Evolutionary conservation across 2,113 vertebrate genomes (phyloP).

Genomic region (Amblyopsis rosae): DNA sequence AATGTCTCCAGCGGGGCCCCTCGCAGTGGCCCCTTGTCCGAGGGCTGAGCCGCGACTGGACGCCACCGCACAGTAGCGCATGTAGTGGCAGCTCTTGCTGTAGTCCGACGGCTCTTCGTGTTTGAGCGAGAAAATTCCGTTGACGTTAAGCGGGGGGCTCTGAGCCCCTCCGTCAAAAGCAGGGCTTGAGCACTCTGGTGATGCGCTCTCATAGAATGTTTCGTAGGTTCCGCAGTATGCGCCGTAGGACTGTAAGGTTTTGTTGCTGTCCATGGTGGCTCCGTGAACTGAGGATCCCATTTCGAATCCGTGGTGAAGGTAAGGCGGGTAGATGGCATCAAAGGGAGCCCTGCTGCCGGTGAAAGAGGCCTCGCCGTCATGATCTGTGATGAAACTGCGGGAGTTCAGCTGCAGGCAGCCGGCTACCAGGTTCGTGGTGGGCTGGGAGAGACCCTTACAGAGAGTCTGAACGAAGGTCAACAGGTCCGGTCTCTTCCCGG

Average conservation of each 20-base stretch:
- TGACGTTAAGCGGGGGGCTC: constrained; percentile 92
- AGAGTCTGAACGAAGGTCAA: constrained; percentile 91
- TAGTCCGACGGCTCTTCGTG: constrained; percentile 91
- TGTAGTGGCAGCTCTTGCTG: constrained; percentile 92
- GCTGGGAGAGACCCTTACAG: constrained; percentile 92
- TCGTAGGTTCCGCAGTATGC: constrained; percentile 86
- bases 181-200: constrained; percentile 86
- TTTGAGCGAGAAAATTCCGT: constrained; percentile 94
- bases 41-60: constrained; percentile 79
- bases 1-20: constrained; percentile 80
- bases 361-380: constrained; percentile 79
- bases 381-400: constrained; percentile 85
- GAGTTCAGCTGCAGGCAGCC: constrained; percentile 91
- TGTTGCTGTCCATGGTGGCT: constrained; percentile 79
- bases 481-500: constrained; percentile 87
- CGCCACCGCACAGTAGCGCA: constrained; percentile 88
- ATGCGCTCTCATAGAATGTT: constrained; percentile 88
- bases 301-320: constrained; percentile 85
- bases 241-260: constrained; percentile 86
- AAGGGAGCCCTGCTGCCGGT: constrained; percentile 82
- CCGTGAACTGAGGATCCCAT: constrained; percentile 45
- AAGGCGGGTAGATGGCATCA: constrained; percentile 82
- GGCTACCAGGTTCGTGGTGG: constrained; percentile 91
- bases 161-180: constrained; percentile 84
- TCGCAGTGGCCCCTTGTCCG: constrained; percentile 86